phyloP scores from a whole-genome alignment of 1,140 invertebrate genomes.

The Luehdorfia chinensis region DNA sequence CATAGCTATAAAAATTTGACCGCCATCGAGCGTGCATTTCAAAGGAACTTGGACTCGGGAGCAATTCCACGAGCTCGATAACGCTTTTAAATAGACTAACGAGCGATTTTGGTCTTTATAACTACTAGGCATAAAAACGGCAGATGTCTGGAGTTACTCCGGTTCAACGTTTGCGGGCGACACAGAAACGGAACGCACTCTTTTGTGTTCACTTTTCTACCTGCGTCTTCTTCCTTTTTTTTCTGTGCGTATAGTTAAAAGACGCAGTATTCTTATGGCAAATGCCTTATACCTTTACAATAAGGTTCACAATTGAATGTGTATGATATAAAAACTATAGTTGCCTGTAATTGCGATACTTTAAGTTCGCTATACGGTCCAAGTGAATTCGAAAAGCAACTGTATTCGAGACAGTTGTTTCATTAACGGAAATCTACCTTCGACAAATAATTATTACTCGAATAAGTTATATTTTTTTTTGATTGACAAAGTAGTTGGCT shows the following conservation, averaged over 20 bases:
- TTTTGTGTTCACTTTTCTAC: conserved; percentile 68
- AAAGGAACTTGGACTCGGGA: conserved; percentile 46
- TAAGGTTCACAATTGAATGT: conserved; percentile 26
- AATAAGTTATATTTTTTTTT: too few relatives aligned
- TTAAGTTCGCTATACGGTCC: neutral
- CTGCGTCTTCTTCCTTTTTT: conserved; percentile 67
- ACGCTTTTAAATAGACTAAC: conserved; percentile 4
- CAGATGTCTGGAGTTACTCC: too few relatives aligned
- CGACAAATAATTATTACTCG: neutral
- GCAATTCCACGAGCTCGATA: conserved; percentile 21
- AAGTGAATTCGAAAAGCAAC: conserved; percentile 3
- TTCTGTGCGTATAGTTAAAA: conserved; percentile 41
- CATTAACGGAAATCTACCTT: conserved; percentile 13
- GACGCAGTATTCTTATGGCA: conserved; percentile 17
- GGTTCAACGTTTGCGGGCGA: conserved; percentile 16
- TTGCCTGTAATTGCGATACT: conserved; percentile 13
- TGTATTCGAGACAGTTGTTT: conserved; percentile 13
- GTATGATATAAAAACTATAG: too few relatives aligned
- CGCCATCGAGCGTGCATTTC: conserved; percentile 51
- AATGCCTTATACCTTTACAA: conserved; percentile 13
- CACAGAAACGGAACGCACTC: conserved; percentile 44
- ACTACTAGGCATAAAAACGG: neutral
- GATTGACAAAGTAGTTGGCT: too few relatives aligned
- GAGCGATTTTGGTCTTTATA: conserved; percentile 20
- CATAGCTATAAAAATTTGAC: conserved; percentile 64